Evolutionary conservation across 2,113 vertebrate genomes (phyloP).

Genomic region (Zosterops lateralis): DNA sequence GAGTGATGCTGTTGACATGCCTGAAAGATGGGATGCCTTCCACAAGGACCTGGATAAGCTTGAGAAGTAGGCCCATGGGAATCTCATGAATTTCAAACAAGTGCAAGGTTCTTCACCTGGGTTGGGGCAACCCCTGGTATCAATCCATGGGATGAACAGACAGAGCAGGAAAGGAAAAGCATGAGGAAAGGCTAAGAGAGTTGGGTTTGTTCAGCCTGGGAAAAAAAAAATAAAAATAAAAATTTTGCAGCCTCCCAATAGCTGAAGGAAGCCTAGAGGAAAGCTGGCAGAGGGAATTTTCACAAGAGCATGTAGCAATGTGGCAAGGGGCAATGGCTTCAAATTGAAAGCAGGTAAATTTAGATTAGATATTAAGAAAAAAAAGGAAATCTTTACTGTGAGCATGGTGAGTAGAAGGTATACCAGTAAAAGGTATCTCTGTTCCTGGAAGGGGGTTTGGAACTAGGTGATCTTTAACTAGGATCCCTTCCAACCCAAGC

Average conservation of each 20-base stretch:
- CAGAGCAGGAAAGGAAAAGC: not conserved
- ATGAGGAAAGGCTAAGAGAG: not conserved
- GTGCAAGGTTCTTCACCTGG: not conserved
- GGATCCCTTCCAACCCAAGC: not conserved
- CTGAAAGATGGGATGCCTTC: not conserved
- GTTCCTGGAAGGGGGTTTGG: not conserved
- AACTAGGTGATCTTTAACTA: not conserved
- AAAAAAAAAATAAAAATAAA: not conserved
- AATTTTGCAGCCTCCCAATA: not conserved
- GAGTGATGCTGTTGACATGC: not conserved
- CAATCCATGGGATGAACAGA: not conserved
- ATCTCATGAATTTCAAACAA: not conserved
- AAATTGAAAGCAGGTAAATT: not conserved
- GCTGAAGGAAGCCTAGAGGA: not conserved
- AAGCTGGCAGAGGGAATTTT: not conserved
- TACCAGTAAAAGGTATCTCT: not conserved
- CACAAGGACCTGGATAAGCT: not conserved
- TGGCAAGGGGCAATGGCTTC: not conserved
- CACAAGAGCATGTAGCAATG: accelerated
- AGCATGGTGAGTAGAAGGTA: not conserved
- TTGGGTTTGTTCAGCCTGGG: not conserved
- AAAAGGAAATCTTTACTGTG: not conserved
- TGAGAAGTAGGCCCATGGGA: not conserved
- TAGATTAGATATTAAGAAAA: not conserved
- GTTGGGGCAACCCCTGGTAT: not conserved